Evolutionary conservation across 2,888 invertebrate genomes (phyloP).

Genomic region (Andrena bucephala): DNA sequence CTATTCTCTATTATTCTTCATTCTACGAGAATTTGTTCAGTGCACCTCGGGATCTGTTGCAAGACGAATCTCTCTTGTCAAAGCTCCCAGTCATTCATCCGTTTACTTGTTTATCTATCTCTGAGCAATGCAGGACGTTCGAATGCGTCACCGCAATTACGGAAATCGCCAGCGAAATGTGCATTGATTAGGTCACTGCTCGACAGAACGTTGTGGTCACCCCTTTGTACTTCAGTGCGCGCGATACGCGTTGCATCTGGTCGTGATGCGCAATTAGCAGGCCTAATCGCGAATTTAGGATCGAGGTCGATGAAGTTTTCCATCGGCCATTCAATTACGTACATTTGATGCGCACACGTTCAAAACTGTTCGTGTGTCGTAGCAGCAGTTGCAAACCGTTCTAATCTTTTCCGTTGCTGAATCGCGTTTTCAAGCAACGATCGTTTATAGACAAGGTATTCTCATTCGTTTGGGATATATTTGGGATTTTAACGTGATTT

Average conservation of each 20-base stretch:
- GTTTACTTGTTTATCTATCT: slow-evolving; percentile 35
- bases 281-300: slow-evolving; percentile 46
- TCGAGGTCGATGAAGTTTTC: slow-evolving; percentile 40
- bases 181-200: slow-evolving; percentile 67
- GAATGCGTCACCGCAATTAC: slow-evolving; percentile 67
- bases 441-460: neutral
- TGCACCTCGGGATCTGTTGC: neutral
- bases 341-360: neutral
- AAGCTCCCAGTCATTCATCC: slow-evolving; percentile 1
- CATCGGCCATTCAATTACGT: slow-evolving; percentile 23
- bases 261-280: slow-evolving; percentile 42
- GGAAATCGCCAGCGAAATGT: slow-evolving; percentile 67
- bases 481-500: no score
- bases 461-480: no score
- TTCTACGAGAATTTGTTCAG: neutral
- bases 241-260: slow-evolving; percentile 43
- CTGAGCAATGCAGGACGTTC: slow-evolving; percentile 19
- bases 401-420: neutral
- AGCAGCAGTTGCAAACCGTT: neutral
- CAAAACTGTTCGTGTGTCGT: neutral
- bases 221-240: slow-evolving; percentile 52
- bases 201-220: slow-evolving; percentile 46
- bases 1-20: neutral
- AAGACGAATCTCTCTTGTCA: neutral
- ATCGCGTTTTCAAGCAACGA: neutral